Evolutionary conservation across 1,140 invertebrate species (phyloP), one percentile per base, ranked within the genome.

Genomic region (Ganaspis sp.): DNA sequence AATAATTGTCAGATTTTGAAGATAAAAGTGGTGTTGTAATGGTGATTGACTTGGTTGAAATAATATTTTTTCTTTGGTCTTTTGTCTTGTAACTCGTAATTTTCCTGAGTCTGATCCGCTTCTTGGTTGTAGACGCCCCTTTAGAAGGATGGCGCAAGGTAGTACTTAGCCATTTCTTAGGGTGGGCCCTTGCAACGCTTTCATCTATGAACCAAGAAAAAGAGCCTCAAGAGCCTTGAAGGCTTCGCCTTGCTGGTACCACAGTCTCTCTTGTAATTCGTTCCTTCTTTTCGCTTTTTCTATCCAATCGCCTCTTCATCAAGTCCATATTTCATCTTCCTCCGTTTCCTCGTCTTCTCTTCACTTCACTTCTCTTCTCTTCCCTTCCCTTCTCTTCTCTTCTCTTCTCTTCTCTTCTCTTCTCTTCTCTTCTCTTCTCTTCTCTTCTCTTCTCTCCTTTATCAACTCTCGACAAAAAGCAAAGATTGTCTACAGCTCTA

Each of bases 241-340:
- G 21, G 53, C 71, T 72, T 45, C 21, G 58, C 70, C 34, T n/a
- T n/a, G 69, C 49, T 21, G 4, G 17, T 23, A 58, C 9, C 21
- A 75, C 78, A 75, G 73, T 72, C 77, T 78, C 71, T 71, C 73
- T 78, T 70, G 9, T 49, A 29, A n/a, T 34, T 34, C 69, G 9
- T 70, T 42, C 29, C 23, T 42, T 11, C 12, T 34, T 64, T 72
- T 40, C 54, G 17, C n/a, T n/a, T 34, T 49, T 72, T 21, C 45
- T 49, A 23, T 6, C 17, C 53, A 11, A 74, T 78, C 77, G 73
- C 37, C 69, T 40, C 26, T 75, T 42, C 54, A 69, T 77, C 26
- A 79, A 79, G 53, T 42, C 69, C 49, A 69, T 38, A 76, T 49
- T 37, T 77, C n/a, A 23, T 12, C 74, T n/a, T 69, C 17, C 26